Evolutionary conservation across 2,797 vertebrate genomes (phyloP).

Genomic region (Microctenopoma steveboyesi): DNA sequence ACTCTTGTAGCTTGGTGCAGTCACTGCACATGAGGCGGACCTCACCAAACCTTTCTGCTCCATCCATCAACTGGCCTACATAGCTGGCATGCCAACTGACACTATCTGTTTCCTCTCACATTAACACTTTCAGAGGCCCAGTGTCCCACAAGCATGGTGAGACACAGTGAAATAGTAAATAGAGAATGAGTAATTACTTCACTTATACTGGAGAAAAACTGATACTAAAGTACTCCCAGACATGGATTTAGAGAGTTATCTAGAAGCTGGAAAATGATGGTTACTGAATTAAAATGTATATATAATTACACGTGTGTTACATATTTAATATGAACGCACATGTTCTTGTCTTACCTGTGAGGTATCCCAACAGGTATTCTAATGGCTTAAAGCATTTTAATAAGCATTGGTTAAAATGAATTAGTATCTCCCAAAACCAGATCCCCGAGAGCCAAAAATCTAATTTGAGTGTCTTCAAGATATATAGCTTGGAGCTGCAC

Average conservation of each 20-base stretch:
- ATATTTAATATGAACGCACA: not conserved
- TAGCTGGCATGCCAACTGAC: slow-evolving; percentile 52
- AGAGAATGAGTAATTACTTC: slow-evolving; percentile 2
- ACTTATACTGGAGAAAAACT: slow-evolving; percentile 1
- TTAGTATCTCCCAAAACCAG: slow-evolving; percentile 47
- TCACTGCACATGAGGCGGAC: slow-evolving; percentile 53
- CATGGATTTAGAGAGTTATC: not conserved
- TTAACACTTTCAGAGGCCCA: slow-evolving; percentile 38
- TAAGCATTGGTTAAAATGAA: slow-evolving; percentile 59
- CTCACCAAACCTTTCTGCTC: slow-evolving; percentile 42
- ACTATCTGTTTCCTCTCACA: slow-evolving; percentile 49
- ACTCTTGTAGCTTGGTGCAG: slow-evolving; percentile 47
- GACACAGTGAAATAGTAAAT: not conserved
- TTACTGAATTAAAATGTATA: not conserved
- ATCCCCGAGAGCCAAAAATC: slow-evolving; percentile 59
- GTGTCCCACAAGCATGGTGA: not conserved
- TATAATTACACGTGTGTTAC: not conserved
- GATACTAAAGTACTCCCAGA: not conserved
- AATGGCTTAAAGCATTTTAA: slow-evolving; percentile 45
- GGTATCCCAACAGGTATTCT: slow-evolving; percentile 32
- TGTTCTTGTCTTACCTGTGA: not conserved
- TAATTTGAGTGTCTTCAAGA: slow-evolving; percentile 63
- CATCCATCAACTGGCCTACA: slow-evolving; percentile 70
- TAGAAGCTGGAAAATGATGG: not conserved
- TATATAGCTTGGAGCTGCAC: slow-evolving; percentile 55